Conservation (phyloP, 1,140 invertebrate species). For the Melanaphis sacchari region DNA sequence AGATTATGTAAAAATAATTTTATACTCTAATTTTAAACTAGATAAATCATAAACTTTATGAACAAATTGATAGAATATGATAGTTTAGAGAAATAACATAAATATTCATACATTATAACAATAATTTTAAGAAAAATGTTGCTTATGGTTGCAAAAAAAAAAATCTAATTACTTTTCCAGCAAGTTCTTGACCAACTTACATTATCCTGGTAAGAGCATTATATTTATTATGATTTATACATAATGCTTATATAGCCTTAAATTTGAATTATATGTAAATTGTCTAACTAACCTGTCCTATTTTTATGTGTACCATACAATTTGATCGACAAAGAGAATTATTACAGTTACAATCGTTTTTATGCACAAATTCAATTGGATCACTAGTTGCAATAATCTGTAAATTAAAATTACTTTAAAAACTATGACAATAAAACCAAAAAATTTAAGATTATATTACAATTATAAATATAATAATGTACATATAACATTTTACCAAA, state of each 20-base stretch:
- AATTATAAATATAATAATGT: not conserved
- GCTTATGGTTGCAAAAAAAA: not conserved
- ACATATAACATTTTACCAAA: no score
- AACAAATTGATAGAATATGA: not conserved
- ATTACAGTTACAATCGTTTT: slow-evolving; percentile 50
- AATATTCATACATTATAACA: not conserved
- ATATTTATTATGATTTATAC: not conserved
- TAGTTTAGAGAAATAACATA: not conserved
- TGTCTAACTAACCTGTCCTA: slow-evolving; percentile 30
- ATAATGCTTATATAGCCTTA: not conserved
- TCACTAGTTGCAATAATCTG: slow-evolving; percentile 34
- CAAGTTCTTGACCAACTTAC: not conserved
- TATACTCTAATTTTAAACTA: not conserved
- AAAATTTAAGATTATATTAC: not conserved
- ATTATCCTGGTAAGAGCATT: not conserved
- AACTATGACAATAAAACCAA: not conserved
- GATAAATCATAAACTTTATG: not conserved
- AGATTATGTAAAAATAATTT: not conserved
- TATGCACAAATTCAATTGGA: slow-evolving; percentile 49
- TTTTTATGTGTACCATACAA: slow-evolving; percentile 22
- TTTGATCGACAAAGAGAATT: not conserved
- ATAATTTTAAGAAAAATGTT: not conserved
- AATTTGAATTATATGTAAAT: not conserved
- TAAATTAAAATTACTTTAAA: not conserved
- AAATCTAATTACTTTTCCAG: not conserved